Evolutionary conservation across 1,140 invertebrate species (phyloP).

Genomic region (Drosophila yakuba): DNA sequence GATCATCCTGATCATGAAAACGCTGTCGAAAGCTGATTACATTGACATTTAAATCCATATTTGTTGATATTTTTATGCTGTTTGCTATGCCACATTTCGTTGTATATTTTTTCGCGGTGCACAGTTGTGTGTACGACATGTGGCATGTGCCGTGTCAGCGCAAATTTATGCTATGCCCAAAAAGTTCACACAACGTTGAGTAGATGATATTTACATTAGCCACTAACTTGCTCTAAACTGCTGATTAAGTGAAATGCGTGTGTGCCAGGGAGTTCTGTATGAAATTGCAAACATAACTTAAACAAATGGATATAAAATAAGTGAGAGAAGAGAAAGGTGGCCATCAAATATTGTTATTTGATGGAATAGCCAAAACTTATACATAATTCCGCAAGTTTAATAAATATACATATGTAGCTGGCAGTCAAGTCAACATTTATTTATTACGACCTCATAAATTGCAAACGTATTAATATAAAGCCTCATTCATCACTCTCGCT

Average conservation of each 20-base stretch:
- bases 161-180: slow-evolving; percentile 38
- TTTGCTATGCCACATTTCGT: background rate
- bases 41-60: no score
- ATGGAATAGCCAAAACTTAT: background rate
- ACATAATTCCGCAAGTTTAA: background rate
- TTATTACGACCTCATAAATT: slow-evolving; percentile 17
- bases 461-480: background rate
- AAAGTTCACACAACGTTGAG: slow-evolving; percentile 41
- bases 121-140: slow-evolving; percentile 15
- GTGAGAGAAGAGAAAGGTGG: background rate
- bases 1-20: no score
- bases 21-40: no score
- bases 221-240: slow-evolving; percentile 44
- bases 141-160: slow-evolving; percentile 42
- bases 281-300: background rate
- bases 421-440: background rate
- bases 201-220: slow-evolving; percentile 53
- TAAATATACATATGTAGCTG: background rate
- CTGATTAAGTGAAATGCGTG: slow-evolving; percentile 35
- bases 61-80: no score
- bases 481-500: background rate
- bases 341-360: background rate
- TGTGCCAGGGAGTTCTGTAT: slow-evolving; percentile 4
- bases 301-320: slow-evolving; percentile 2
- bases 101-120: background rate